Base-by-base conservation (phyloP, 2,797 vertebrate genomes). In the Hoplostethus mediterraneus region DNA sequence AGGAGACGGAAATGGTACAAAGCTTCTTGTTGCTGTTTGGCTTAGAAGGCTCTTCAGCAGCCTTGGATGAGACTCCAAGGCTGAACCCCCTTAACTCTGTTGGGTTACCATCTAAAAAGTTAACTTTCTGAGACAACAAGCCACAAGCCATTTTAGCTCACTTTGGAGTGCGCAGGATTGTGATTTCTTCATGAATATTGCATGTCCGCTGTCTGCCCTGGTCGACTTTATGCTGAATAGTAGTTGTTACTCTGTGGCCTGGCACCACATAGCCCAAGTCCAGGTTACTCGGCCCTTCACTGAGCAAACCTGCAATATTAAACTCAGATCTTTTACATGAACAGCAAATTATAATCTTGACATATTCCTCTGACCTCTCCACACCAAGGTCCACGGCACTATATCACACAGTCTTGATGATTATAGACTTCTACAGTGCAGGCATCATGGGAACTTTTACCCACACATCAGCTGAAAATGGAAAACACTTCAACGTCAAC, bases 291-390 rank as follows among this genome's bases (percentile, higher is more conserved):
- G 45, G 67, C 52, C 55, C 21, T 62, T 53, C n/a, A 49, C 64
- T 69, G 30, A 78, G 67, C 28, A 63, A 73, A 68, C 60, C 65
- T 67, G 12, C 57, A 81, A 47, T 68, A 76, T 64, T 73, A 51
- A 75, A 16, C 49, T 6, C 49, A 25, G 44, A 56, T 71, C 25
- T 28, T 45, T 66, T 64, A 8, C 33, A 51, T 62, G 25, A 30
- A 25, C 56, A 28, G 14, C 5, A 54, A 60, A 69, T 85, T 59
- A 25, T 44, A 31, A 64, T 67, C 31, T 71, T 71, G 6, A 77
- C 82, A 73, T 74, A 82, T 61, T 69, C 10, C 71, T 72, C 7
- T 59, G 31, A 51, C 10, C 45, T 70, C 48, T 52, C 17, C 48
- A 11, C 2, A 38, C 6, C 14, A 60, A 55, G 12, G 33, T 8